Conservation (phyloP, 1,140 invertebrate genomes). For the Zaprionus ornatus region DNA sequence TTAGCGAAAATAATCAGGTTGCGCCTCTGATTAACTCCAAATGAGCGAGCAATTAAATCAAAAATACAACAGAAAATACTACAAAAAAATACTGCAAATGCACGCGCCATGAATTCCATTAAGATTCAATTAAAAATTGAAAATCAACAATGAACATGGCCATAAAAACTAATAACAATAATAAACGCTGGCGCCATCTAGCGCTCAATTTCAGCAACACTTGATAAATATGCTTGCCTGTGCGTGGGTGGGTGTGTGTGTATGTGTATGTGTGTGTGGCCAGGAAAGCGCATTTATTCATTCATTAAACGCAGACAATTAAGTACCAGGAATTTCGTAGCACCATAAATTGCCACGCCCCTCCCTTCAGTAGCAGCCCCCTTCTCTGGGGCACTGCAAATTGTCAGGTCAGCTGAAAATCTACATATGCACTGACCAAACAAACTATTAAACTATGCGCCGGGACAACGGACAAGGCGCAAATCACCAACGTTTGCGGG, state of each 20-base stretch:
- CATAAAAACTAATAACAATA: conserved; percentile 79
- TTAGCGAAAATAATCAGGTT: conserved; percentile 75
- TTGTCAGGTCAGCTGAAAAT: conserved; percentile 81
- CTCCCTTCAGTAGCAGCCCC: neutral
- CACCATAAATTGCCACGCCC: conserved; percentile 58
- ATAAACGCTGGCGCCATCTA: conserved; percentile 35
- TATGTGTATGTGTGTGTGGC: neutral
- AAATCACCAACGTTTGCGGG: conserved; percentile 42
- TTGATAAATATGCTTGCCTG: conserved; percentile 54
- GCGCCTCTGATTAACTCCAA: conserved; percentile 65
- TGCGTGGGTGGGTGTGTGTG: neutral
- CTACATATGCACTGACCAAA: conserved; percentile 79
- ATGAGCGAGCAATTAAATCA: conserved; percentile 40
- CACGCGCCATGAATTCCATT: conserved; percentile 71
- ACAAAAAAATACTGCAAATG: neutral
- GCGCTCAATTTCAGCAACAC: conserved; percentile 16
- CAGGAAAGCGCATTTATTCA: conserved; percentile 67
- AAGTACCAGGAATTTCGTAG: conserved; percentile 80
- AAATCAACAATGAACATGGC: conserved; percentile 54
- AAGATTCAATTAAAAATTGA: conserved; percentile 76
- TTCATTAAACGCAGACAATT: conserved; percentile 82
- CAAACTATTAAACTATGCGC: conserved; percentile 78
- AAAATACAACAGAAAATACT: conserved; percentile 42
- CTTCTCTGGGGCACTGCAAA: conserved; percentile 38
- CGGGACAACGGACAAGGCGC: neutral